Conservation (phyloP, 2,797 vertebrate species). For the Acrocephalus scirpaceus region DNA sequence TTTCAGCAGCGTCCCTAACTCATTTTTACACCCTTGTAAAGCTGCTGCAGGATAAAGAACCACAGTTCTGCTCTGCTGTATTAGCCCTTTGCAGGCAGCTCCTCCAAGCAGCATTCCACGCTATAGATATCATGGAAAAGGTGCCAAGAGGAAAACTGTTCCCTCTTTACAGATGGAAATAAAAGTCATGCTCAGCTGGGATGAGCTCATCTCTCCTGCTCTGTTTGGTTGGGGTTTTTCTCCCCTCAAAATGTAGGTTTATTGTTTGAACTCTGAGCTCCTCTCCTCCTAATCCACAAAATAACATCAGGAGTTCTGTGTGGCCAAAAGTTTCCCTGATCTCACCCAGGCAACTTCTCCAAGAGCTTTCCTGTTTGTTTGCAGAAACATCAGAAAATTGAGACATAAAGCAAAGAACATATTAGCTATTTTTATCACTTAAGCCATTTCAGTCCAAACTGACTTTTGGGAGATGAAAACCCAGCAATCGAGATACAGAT, state of each 20-base stretch:
- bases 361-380: background rate
- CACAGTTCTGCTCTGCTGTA: background rate
- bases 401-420: background rate
- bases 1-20: background rate
- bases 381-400: background rate
- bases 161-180: background rate
- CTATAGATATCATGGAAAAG: background rate
- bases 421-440: constrained; percentile 18
- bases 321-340: background rate
- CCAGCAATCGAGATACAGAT: background rate
- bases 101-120: background rate
- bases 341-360: background rate
- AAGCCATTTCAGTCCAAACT: background rate
- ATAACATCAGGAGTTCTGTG: background rate
- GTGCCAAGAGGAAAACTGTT: background rate
- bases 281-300: background rate
- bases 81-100: background rate
- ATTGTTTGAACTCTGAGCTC: background rate
- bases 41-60: background rate
- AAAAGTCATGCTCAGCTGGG: background rate
- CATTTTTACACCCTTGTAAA: constrained; percentile 28
- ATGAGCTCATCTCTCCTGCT: background rate
- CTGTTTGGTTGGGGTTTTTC: accelerated
- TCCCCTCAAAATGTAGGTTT: background rate
- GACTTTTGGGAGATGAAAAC: constrained; percentile 29